Conservation (phyloP, 1,140 invertebrate species). For the Cotesia chilonis region DNA sequence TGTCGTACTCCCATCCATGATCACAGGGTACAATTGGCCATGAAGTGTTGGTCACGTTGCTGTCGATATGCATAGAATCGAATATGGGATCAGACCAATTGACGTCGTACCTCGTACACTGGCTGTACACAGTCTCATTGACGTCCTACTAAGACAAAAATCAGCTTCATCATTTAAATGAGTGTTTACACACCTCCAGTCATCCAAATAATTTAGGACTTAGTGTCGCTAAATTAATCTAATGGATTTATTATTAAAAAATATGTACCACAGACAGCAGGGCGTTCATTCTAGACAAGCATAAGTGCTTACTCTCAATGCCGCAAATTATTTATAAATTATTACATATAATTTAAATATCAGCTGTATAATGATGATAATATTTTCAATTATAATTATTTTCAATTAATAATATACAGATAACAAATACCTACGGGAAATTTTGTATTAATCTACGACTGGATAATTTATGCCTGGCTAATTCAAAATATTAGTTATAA, state of each 20-base stretch:
- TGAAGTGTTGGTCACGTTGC: constrained; percentile 62
- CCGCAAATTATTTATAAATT: constrained; percentile 28
- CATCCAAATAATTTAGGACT: constrained; percentile 1
- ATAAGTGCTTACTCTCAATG: constrained; percentile 36
- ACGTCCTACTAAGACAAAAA: constrained; percentile 52
- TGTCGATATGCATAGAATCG: constrained; percentile 44
- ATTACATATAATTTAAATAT: neutral
- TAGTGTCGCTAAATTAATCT: neutral
- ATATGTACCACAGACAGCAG: neutral
- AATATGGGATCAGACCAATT: constrained; percentile 73
- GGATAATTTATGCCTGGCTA: neutral
- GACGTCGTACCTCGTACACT: constrained; percentile 74
- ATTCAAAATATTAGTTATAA: constrained; percentile 6
- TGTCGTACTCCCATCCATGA: constrained; percentile 85
- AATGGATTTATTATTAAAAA: neutral
- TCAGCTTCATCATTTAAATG: constrained; percentile 34
- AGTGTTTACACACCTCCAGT: constrained; percentile 11
- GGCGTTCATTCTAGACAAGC: constrained; percentile 24
- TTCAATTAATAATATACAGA: no score
- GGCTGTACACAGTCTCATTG: constrained; percentile 66
- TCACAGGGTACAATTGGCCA: constrained; percentile 75
- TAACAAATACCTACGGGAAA: constrained; percentile 19
- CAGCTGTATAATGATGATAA: constrained; percentile 7
- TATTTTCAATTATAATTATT: neutral
- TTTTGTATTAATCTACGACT: neutral